Conservation (phyloP, 2,113 vertebrate species). For the Cricetomys ansorgei region DNA sequence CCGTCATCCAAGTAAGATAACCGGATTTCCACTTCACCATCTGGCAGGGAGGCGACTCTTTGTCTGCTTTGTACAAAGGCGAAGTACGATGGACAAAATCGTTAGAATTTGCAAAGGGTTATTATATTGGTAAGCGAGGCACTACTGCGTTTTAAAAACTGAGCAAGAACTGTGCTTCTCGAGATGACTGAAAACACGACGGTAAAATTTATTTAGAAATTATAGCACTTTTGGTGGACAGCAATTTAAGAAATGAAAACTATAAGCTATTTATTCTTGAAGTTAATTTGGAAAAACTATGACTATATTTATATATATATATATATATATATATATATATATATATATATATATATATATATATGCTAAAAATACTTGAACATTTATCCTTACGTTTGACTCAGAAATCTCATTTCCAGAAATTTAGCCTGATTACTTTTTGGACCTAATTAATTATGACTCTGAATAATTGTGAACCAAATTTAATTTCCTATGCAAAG, state of each 20-base stretch:
- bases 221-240: neutral
- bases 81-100: neutral
- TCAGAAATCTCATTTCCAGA: neutral
- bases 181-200: neutral
- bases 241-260: neutral
- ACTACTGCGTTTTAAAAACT: neutral
- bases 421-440: neutral
- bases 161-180: neutral
- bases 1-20: neutral
- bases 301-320: neutral
- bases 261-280: neutral
- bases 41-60: neutral
- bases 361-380: slow-evolving; percentile 1
- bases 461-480: neutral
- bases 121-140: neutral
- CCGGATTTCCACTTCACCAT: neutral
- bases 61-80: neutral
- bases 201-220: neutral
- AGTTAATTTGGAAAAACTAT: neutral
- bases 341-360: neutral
- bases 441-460: neutral
- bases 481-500: slow-evolving; percentile 13
- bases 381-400: neutral
- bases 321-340: neutral
- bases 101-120: neutral